Evolutionary conservation across 2,113 vertebrate genomes (phyloP).

Genomic region (Dicaeum eximium): DNA sequence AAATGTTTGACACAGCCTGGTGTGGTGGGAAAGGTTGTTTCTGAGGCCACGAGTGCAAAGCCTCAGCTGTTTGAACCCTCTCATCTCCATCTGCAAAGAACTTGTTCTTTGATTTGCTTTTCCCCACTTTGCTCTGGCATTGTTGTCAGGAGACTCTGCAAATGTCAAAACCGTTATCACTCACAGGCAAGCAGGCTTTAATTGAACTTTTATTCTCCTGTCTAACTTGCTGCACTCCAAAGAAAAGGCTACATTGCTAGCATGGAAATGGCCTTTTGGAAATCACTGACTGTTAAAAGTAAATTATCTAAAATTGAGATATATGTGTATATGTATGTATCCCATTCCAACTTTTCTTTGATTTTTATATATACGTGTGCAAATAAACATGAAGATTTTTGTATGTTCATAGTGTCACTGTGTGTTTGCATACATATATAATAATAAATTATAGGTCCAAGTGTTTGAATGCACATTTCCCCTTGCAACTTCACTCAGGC

Average conservation of each 20-base stretch:
- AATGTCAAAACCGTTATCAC: slow-evolving; percentile 72
- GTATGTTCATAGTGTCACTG: neutral
- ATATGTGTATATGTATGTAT: neutral
- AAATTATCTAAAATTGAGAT: neutral
- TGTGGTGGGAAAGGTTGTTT: neutral
- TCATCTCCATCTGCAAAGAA: neutral
- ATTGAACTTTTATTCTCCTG: slow-evolving; percentile 53
- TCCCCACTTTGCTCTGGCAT: neutral
- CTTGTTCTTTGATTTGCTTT: slow-evolving; percentile 2
- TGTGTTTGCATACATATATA: neutral
- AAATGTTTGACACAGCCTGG: neutral
- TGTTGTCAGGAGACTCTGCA: slow-evolving; percentile 43
- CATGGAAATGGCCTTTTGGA: slow-evolving; percentile 10
- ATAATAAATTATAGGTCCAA: neutral
- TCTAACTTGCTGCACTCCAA: slow-evolving; percentile 3
- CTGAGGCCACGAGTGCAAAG: neutral
- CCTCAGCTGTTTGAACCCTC: neutral
- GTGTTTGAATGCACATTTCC: neutral
- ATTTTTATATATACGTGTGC: neutral
- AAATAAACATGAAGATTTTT: neutral
- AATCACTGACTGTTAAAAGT: neutral
- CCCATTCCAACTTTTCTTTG: neutral
- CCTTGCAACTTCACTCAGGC: neutral
- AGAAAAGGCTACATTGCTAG: neutral
- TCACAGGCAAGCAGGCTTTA: slow-evolving; percentile 42